Conservation (phyloP, 2,888 invertebrate genomes). For the Ptychoptera contaminata region DNA sequence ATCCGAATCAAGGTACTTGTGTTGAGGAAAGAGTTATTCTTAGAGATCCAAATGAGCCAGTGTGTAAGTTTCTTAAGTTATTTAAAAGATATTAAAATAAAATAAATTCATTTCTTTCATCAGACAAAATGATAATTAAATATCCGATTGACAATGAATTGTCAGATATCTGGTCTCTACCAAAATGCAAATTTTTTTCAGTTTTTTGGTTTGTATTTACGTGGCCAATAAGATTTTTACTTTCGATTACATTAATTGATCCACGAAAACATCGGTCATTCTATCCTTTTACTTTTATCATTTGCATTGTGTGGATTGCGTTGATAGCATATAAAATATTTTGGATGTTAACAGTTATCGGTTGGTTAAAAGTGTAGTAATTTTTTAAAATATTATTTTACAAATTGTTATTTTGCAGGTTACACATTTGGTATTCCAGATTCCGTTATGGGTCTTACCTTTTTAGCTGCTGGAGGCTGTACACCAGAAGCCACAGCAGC, state of each 20-base stretch:
- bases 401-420: constrained; percentile 30
- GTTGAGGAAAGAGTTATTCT: no score
- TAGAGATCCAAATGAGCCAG: no score
- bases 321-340: constrained; percentile 71
- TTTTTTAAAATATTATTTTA: no score
- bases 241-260: constrained; percentile 57
- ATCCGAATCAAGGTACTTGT: no score
- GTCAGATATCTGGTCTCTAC: constrained; percentile 33
- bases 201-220: constrained; percentile 47
- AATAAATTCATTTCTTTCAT: not conserved
- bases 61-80: no score
- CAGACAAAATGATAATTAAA: not conserved
- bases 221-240: constrained; percentile 52
- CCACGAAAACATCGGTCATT: constrained; percentile 39
- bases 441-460: constrained; percentile 81
- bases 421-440: constrained; percentile 67
- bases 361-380: constrained; percentile 33
- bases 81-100: no score
- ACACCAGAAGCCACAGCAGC: constrained; percentile 70
- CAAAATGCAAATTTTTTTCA: constrained; percentile 20
- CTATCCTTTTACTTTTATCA: constrained; percentile 65
- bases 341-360: constrained; percentile 84
- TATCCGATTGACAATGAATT: not conserved
- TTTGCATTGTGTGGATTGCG: constrained; percentile 80
- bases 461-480: constrained; percentile 79